These are phyloP conservation scores for Iguana delicatissima DNA, from an alignment of 2,797 vertebrate genomes.

Conservation along the genomic window DNA sequence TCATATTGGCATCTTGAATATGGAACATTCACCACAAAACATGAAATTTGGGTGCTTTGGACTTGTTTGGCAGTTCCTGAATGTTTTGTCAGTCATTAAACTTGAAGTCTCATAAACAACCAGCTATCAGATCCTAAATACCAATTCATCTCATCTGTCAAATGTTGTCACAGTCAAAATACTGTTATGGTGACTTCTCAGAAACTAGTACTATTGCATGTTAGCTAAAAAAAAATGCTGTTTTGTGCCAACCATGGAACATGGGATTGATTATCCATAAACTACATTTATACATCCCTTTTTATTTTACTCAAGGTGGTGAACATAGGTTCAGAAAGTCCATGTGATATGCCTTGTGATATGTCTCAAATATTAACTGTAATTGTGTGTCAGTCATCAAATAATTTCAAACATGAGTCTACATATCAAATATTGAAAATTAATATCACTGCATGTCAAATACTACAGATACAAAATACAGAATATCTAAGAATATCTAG, in stretches of 20 bases:
- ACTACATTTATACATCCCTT: neutral
- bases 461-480: neutral
- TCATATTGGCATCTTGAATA: neutral
- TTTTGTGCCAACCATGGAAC: neutral
- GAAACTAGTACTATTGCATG: neutral
- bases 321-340: neutral
- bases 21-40: neutral
- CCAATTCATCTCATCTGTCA: neutral
- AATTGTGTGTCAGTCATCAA: constrained; percentile 1
- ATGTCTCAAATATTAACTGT: neutral
- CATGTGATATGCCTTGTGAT: neutral
- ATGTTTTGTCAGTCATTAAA: neutral
- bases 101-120: neutral
- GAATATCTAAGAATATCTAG: constrained; percentile 1
- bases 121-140: neutral
- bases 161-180: neutral
- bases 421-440: constrained; percentile 16
- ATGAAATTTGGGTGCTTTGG: neutral
- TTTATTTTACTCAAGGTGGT: neutral
- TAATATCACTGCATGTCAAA: constrained; percentile 2
- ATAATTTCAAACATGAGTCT: constrained; percentile 17
- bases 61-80: neutral
- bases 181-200: neutral
- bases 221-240: neutral
- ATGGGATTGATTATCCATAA: neutral